Evolutionary conservation across 2,113 vertebrate genomes (phyloP).

Genomic region (Caracal caracal): DNA sequence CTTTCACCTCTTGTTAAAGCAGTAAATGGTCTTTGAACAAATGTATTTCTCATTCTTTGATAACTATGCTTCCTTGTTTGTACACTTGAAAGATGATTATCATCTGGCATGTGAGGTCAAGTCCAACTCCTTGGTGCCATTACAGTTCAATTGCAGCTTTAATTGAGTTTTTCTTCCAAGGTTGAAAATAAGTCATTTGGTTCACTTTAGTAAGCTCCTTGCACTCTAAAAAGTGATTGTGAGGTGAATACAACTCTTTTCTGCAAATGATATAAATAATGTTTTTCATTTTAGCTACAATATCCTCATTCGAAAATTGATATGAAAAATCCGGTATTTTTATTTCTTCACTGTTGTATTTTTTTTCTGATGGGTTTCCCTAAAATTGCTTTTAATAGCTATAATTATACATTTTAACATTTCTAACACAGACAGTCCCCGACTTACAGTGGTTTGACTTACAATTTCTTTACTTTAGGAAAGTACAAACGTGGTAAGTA

Average conservation of each 20-base stretch:
- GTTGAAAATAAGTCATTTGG: conserved; percentile 51
- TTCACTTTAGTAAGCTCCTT: conserved; percentile 21
- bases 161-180: conserved; percentile 34
- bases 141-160: conserved; percentile 59
- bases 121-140: conserved; percentile 74
- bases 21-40: conserved; percentile 84
- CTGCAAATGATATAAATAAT: background rate
- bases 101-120: conserved; percentile 79
- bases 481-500: background rate
- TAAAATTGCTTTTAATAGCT: conserved; percentile 46
- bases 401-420: conserved; percentile 23
- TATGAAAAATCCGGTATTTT: conserved; percentile 7
- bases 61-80: conserved; percentile 84
- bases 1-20: conserved; percentile 67
- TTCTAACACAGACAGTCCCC: background rate
- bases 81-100: conserved; percentile 80
- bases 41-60: conserved; percentile 83
- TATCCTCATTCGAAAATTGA: conserved; percentile 5
- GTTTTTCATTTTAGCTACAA: conserved; percentile 41
- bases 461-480: background rate
- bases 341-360: background rate
- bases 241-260: conserved; percentile 16
- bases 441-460: background rate
- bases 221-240: background rate
- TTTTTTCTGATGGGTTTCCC: background rate